phyloP scores from a whole-genome alignment of 2,797 vertebrate genomes.

The Microctenopoma steveboyesi region DNA sequence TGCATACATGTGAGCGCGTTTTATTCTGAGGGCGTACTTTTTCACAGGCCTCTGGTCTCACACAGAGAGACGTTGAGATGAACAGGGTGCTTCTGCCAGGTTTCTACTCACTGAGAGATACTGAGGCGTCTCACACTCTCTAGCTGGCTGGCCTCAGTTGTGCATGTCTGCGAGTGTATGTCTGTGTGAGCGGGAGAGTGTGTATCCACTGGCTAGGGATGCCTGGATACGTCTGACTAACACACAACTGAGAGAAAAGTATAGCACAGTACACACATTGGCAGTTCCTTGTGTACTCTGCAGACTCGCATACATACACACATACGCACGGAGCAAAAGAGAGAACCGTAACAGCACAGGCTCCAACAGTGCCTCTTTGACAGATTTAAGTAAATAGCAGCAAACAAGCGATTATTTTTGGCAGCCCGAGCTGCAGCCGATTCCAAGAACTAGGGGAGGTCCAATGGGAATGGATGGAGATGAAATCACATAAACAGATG shows the following conservation, averaged over 20 bases:
- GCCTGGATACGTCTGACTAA: slow-evolving; percentile 62
- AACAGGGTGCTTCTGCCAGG: slow-evolving; percentile 70
- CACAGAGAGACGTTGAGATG: slow-evolving; percentile 71
- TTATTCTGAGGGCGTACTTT: slow-evolving; percentile 60
- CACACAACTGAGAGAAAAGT: slow-evolving; percentile 69
- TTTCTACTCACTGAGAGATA: slow-evolving; percentile 74
- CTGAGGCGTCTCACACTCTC: slow-evolving; percentile 72
- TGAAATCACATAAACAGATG: slow-evolving; percentile 84
- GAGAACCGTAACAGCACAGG: slow-evolving; percentile 69
- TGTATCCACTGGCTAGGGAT: slow-evolving; percentile 44
- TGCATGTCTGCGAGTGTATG: slow-evolving; percentile 28
- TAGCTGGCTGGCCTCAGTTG: slow-evolving; percentile 60
- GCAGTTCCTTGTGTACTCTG: slow-evolving; percentile 55
- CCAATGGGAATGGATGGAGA: slow-evolving; percentile 73
- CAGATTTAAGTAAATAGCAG: slow-evolving; percentile 85
- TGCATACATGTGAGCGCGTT: slow-evolving; percentile 32
- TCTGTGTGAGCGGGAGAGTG: slow-evolving; percentile 4
- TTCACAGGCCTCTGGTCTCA: slow-evolving; percentile 69
- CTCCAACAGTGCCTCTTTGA: slow-evolving; percentile 79
- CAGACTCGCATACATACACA: slow-evolving; percentile 33
- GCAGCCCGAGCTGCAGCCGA: slow-evolving; percentile 67
- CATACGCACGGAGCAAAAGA: slow-evolving; percentile 53
- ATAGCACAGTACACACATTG: slow-evolving; percentile 70
- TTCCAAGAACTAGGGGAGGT: slow-evolving; percentile 81
- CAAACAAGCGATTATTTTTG: slow-evolving; percentile 84